A percentile compares a stretch with the other conserved stretches of the same genome.
phyloP scores from a whole-genome alignment of 2,888 invertebrate genomes.

The Galeopsomyia nigrocyanea region DNA sequence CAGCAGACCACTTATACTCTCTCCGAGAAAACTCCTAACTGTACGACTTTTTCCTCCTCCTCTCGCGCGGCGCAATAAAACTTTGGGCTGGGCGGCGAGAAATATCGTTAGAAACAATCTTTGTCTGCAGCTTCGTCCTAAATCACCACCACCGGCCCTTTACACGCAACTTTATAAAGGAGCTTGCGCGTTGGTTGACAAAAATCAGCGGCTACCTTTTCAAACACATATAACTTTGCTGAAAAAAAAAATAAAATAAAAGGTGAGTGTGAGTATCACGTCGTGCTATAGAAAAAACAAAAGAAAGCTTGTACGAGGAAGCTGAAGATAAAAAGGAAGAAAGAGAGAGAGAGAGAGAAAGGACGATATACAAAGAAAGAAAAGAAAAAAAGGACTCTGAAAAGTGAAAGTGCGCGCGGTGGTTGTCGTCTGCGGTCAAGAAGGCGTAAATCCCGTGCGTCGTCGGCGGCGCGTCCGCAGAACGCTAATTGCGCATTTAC shows the following conservation, averaged over 20 bases:
- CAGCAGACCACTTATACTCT: too few species aligned
- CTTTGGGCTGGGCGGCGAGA: slow-evolving; percentile 30
- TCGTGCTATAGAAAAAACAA: too few species aligned
- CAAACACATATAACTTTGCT: too few species aligned
- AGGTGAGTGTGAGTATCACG: too few species aligned
- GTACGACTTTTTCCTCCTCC: too few species aligned
- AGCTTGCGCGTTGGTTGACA: slow-evolving; percentile 9
- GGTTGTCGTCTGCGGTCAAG: slow-evolving; percentile 1
- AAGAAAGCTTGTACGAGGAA: neutral
- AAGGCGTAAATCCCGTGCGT: slow-evolving; percentile 57
- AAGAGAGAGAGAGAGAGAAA: neutral
- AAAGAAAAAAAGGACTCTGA: too few species aligned
- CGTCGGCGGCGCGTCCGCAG: slow-evolving; percentile 49
- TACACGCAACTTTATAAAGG: slow-evolving; percentile 25
- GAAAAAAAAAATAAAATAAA: too few species aligned
- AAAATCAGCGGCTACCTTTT: slow-evolving; percentile 15
- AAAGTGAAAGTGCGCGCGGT: too few species aligned
- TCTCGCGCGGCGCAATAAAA: slow-evolving; percentile 3
- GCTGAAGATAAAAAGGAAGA: neutral
- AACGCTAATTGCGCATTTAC: neutral
- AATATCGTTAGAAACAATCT: slow-evolving; percentile 14
- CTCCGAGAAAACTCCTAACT: too few species aligned
- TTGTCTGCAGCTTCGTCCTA: slow-evolving; percentile 13
- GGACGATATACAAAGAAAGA: neutral
- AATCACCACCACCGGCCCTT: slow-evolving; percentile 25